A percentile compares a stretch with the other conserved stretches of the same genome.
phyloP scores from a whole-genome alignment of 2,888 invertebrate species.

The Rhamphomyia laevipes region DNA sequence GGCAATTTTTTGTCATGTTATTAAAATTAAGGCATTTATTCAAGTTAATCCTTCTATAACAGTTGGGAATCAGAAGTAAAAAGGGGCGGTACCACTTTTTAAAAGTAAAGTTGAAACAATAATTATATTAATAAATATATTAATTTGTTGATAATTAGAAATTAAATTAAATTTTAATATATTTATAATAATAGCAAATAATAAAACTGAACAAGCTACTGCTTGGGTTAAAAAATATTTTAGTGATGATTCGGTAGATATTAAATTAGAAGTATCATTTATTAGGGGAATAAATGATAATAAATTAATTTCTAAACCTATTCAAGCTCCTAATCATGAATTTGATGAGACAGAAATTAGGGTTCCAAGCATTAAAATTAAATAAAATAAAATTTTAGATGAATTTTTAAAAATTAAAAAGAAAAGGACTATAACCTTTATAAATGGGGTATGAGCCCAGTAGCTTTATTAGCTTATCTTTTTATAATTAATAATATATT shows the following conservation, averaged over 20 bases:
- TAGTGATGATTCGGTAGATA: conserved; percentile 43
- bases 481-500: conserved; percentile 40
- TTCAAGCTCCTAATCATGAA: conserved; percentile 42
- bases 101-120: conserved; percentile 37
- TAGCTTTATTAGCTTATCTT: conserved; percentile 45
- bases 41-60: conserved; percentile 47
- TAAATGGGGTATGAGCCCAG: conserved; percentile 40
- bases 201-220: conserved; percentile 44
- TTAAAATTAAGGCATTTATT: conserved; percentile 44
- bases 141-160: conserved; percentile 14
- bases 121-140: conserved; percentile 27
- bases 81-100: conserved; percentile 47
- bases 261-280: conserved; percentile 39
- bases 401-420: conserved; percentile 41
- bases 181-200: conserved; percentile 38
- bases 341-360: conserved; percentile 41
- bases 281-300: conserved; percentile 49
- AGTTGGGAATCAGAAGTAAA: conserved; percentile 49
- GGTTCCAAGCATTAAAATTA: conserved; percentile 38
- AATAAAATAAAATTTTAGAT: conserved; percentile 43
- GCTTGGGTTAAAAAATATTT: conserved; percentile 51
- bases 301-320: conserved; percentile 52
- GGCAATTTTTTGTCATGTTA: conserved; percentile 54
- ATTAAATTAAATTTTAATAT: conserved; percentile 25
- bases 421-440: conserved; percentile 40